Base-by-base conservation (phyloP, 2,888 invertebrate genomes). In the Amiota mariae region DNA sequence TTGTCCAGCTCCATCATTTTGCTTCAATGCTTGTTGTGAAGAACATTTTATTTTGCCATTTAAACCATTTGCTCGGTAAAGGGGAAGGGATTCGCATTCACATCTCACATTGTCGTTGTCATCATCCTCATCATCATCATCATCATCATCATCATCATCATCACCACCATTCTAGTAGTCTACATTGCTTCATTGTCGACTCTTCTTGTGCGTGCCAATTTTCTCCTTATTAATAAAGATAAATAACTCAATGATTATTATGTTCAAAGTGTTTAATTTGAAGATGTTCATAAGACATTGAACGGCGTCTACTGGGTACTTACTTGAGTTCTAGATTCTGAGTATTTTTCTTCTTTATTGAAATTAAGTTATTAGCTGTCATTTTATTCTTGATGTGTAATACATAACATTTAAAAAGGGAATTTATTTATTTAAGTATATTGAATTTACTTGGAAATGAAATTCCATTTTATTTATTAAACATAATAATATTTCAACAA, bases 171-270 rank as follows among this genome's bases (percentile, higher is more conserved):
- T 36, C 18, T 59, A 11, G 36, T 36, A 36, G 36, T 36, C 36
- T 36, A 6, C 24, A 12, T 36, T 48, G 66, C 15, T 49, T 24
- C 20, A n/a, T 68, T 68, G 67, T 54, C 59, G 54, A 64, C 73
- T 36, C 36, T 54, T 61, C 73, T 70, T 70, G 73, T 73, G 70
- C 73, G 73, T 73, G 73, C 73, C 73, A 73, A 73, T 71, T 73
- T 70, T 73, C 64, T 64, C 73, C 72, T 85, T 85, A 83, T 84
- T 85, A 85, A 85, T 85, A 84, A 85, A 85, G 84, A 83, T 82
- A 84, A 85, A 84, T 84, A 85, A 84, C 84, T 85, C 85, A 85
- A 84, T 84, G 85, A 82, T 81, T 84, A 84, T 84, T 79, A 80
- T 81, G 84, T 77, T 85, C 77, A 84, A 80, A 85, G 84, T 85